Base-by-base conservation (phyloP, 2,113 vertebrate genomes). In the Amazona vittata region DNA sequence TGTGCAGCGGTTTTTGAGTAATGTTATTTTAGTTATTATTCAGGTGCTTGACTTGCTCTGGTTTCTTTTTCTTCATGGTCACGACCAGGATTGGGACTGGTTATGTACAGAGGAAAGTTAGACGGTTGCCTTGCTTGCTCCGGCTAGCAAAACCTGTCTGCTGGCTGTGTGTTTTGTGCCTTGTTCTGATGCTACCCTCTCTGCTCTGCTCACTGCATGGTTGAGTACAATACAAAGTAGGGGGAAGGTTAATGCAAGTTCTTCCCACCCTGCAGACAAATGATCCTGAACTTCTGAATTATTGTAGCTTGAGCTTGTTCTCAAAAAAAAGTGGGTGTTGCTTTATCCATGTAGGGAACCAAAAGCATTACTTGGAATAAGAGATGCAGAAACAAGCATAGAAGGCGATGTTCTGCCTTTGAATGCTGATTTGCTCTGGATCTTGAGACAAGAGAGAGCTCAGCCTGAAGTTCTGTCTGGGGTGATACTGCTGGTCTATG, bases 271-370 rank as follows among this genome's bases (percentile, higher is more conserved):
- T 39, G 35, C 13, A 55, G 39, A 4, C 10, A 52, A 67, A 26
- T 39, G 26, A 52, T n/a, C 33, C 28, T 31, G 24, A 68, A 37
- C 15, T 24, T 15, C 12, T 55, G 55, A 44, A 5, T 86, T 63
- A 65, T 22, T 35, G 17, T 49, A 26, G 15, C 4, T 12, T 1
- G 5, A 55, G 31, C 12, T 26, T 31, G 10, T 55, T 11, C 31
- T 79, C 26, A 16, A 33, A 53, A 37, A 43, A 82, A 53, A 69
- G 21, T 0, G 0, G 6, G 5, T 22, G 8, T 22, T 35, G 3
- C 33, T 41, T n/a, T 31, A 13, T 21, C 55, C 0, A 0, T 4
- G 19, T 1, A 6, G 26, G 25, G 14, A 11, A 21, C 22, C 24
- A 59, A 69, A 92, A 65, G 8, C 6, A 2, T 16, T 53, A 9